Evolutionary conservation across 2,888 invertebrate genomes (phyloP), one percentile per base, ranked within the genome.

Genomic region (Aradus depressus): DNA sequence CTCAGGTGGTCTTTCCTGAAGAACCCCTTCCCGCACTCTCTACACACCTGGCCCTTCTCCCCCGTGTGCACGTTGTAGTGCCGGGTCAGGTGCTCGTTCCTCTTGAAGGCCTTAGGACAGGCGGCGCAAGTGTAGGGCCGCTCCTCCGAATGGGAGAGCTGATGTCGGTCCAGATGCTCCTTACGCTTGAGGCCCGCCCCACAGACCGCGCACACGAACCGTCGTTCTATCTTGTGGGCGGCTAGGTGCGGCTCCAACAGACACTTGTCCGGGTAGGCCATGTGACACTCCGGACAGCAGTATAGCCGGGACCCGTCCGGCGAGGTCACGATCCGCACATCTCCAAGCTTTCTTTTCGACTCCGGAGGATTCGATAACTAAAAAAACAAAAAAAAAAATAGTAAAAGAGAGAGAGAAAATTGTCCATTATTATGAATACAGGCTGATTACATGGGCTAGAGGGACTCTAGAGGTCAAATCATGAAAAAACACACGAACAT

Each of bases 61-160:
- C 72, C 73, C 0, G 72, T 71, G 56, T 74, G 74, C 50, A 72
- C 72, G 3, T 71, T 68, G 50, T 67, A 68, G 59, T 74, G 74
- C 42, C 73, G 67, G 0, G 72, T 70, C n/a, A 73, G 64, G 58
- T 73, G 73, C 53, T 74, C 73, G 56, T 73, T 73, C 31, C 74
- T 65, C 53, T 73, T 72, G 57, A 64, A 64, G 31, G 62, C 62
- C 55, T 64, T 64, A 3, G 62, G 61, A 25, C 62, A 61, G 22
- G 61, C 62, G 4, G 55, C 61, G 44, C 61, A 61, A 1, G 59
- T 60, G 39, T 59, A 63, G 1, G 71, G 72, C 41, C 72, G 63
- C 53, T 71, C 70, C 39, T 70, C 67, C 5, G 69, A 69, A 53
- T 71, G 72, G 16, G 70, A 70, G 6, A 70, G 64, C 65, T 70